phyloP scores from a whole-genome alignment of 1,140 invertebrate genomes.

The Harpegnathos saltator region DNA sequence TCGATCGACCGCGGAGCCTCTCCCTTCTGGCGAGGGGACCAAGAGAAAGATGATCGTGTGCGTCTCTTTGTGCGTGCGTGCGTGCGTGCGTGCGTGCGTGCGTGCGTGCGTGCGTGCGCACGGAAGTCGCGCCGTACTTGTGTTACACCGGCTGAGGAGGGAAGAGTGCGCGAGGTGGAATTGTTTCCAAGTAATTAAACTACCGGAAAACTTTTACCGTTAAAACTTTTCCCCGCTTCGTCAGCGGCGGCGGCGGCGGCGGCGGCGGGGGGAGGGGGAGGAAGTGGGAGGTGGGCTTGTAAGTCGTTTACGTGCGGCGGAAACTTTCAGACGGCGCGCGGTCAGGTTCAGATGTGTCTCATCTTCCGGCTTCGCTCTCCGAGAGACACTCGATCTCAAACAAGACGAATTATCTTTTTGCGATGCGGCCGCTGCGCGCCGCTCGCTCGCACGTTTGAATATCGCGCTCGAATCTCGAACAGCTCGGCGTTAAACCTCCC shows the following conservation, averaged over 20 bases:
- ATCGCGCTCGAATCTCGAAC: too few species aligned
- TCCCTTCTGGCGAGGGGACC: background rate
- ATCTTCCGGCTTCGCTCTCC: conserved; percentile 20
- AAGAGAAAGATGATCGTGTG: background rate
- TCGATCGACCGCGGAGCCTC: conserved; percentile 41
- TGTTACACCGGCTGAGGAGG: conserved; percentile 33
- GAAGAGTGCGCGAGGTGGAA: conserved; percentile 69
- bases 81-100: background rate
- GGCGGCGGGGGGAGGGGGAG: too few species aligned
- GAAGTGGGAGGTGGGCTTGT: too few species aligned
- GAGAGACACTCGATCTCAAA: conserved; percentile 13
- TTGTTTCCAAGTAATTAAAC: conserved; percentile 86
- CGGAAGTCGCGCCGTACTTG: conserved; percentile 45
- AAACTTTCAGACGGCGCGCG: conserved; percentile 75
- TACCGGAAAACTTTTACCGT: conserved; percentile 82
- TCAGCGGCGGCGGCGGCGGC: too few species aligned
- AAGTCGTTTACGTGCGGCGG: conserved; percentile 75
- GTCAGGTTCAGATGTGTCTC: conserved; percentile 63
- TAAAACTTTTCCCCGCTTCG: conserved; percentile 78
- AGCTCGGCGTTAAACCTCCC: too few species aligned
- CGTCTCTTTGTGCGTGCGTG: background rate
- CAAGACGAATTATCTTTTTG: conserved; percentile 25
- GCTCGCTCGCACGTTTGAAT: background rate
- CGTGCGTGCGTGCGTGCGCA: too few species aligned
- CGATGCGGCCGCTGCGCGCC: background rate